These are phyloP conservation scores for Tragelaphus scriptus DNA, from an alignment of 2,113 vertebrate genomes.

Conservation along the genomic window DNA sequence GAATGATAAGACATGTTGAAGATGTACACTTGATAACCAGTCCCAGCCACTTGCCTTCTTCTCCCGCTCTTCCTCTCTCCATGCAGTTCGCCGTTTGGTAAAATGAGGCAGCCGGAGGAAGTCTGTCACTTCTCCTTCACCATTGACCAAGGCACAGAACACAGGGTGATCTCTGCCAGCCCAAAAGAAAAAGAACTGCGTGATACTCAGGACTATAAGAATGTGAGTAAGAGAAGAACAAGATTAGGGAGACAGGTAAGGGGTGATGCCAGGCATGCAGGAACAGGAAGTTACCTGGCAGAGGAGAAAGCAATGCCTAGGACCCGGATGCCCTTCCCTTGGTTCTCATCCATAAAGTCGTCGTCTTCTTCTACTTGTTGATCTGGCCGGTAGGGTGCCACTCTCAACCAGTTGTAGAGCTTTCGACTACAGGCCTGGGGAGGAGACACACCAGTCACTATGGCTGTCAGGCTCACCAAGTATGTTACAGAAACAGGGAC, in stretches of 20 bases:
- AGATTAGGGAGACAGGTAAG: background rate
- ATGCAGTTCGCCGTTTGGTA: slow-evolving; percentile 95
- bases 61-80: slow-evolving; percentile 95
- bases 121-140: slow-evolving; percentile 97
- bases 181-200: background rate
- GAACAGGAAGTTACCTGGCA: slow-evolving; percentile 84
- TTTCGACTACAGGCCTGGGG: slow-evolving; percentile 93
- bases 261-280: background rate
- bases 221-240: background rate
- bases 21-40: background rate
- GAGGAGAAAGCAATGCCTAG: slow-evolving; percentile 95
- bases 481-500: background rate
- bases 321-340: slow-evolving; percentile 95
- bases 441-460: background rate
- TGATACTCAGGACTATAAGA: background rate
- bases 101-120: slow-evolving; percentile 96
- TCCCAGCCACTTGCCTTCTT: slow-evolving; percentile 86
- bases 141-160: slow-evolving; percentile 95
- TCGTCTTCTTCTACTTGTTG: slow-evolving; percentile 98
- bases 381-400: slow-evolving; percentile 94
- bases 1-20: background rate
- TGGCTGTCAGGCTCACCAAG: background rate
- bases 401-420: slow-evolving; percentile 97
- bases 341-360: slow-evolving; percentile 97
- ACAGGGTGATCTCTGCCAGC: slow-evolving; percentile 92